Conservation (phyloP, 2,888 invertebrate species). For the Tipula confusa region DNA sequence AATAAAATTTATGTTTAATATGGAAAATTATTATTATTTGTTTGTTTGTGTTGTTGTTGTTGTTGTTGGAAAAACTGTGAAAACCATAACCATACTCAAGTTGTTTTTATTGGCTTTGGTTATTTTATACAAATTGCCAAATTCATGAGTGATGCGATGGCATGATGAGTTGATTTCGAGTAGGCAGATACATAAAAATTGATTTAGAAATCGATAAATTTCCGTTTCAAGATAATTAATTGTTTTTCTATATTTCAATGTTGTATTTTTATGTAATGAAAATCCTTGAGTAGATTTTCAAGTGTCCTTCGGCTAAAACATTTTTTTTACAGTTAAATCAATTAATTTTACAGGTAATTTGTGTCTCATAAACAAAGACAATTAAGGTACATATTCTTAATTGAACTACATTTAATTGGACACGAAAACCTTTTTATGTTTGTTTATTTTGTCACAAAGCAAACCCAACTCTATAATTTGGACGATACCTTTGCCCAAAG, state of each 20-base stretch:
- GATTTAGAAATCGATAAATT: not conserved
- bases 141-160: not conserved
- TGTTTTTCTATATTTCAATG: not conserved
- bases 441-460: too few species aligned
- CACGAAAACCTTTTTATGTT: too few species aligned
- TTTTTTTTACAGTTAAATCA: too few species aligned
- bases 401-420: too few species aligned
- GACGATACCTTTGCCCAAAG: too few species aligned
- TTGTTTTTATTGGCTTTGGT: not conserved
- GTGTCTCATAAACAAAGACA: too few species aligned
- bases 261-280: not conserved
- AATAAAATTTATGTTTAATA: not conserved
- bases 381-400: too few species aligned
- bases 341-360: too few species aligned
- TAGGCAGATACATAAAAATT: not conserved
- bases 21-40: not conserved
- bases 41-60: too few species aligned
- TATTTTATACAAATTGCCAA: not conserved
- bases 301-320: too few species aligned
- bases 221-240: not conserved
- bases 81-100: constrained; percentile 20
- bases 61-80: not conserved
- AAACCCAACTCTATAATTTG: too few species aligned
- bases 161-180: not conserved
- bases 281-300: not conserved